phyloP scores from a whole-genome alignment of 2,113 vertebrate species.

The Ornithorhynchus anatinus region DNA sequence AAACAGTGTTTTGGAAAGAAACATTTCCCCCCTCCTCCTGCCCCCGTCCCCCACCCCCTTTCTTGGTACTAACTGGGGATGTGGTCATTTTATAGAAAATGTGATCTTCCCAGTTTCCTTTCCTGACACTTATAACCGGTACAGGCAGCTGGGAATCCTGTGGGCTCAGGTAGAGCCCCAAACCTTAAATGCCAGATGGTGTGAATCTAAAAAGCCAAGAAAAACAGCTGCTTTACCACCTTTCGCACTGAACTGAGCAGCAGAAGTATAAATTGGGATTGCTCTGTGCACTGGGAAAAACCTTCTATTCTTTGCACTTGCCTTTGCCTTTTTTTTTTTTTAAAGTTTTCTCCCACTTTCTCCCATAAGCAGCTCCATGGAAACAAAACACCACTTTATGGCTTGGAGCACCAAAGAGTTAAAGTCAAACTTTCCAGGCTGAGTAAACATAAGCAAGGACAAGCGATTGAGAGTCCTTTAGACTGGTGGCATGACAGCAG shows the following conservation, averaged over 20 bases:
- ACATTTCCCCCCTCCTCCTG: background rate
- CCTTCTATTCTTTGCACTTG: background rate
- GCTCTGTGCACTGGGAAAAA: constrained; percentile 14
- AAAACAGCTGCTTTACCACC: constrained; percentile 51
- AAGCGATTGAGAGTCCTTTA: background rate
- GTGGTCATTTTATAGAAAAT: constrained; percentile 51
- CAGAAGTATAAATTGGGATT: constrained; percentile 21
- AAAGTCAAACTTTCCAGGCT: background rate
- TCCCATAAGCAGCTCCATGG: background rate
- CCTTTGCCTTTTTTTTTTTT: background rate
- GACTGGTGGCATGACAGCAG: background rate
- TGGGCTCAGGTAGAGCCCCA: constrained; percentile 34
- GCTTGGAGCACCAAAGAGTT: background rate
- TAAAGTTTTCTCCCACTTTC: background rate
- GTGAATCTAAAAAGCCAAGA: constrained; percentile 9
- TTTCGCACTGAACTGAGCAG: background rate
- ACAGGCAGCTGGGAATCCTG: background rate
- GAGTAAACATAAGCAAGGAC: background rate
- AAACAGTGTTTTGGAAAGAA: constrained; percentile 4
- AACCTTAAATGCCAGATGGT: background rate
- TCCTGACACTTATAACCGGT: constrained; percentile 4
- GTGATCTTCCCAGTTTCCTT: constrained; percentile 39
- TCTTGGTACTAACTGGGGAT: too few species aligned
- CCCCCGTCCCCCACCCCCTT: background rate
- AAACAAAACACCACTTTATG: background rate